Percentiles rank a stretch among this genome's conserved stretches.
Conservation (phyloP, 2,888 invertebrate genomes). For the Aplocera efformata region DNA sequence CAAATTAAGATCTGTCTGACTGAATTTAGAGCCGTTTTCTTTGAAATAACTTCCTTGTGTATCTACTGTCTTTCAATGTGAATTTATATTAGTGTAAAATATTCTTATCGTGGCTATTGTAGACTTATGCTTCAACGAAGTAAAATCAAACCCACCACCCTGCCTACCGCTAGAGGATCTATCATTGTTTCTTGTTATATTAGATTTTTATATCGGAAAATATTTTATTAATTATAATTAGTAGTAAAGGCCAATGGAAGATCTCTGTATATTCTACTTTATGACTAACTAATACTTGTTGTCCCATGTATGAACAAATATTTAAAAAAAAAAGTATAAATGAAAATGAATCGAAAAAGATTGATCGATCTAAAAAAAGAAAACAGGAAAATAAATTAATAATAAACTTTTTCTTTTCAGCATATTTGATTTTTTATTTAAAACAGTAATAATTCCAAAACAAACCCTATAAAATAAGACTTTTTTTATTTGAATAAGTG, state of each 20-base stretch:
- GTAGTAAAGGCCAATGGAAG: slow-evolving; percentile 8
- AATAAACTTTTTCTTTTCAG: slow-evolving; percentile 62
- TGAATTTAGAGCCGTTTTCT: too few relatives aligned
- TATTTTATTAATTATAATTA: slow-evolving; percentile 15
- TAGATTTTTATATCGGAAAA: slow-evolving; percentile 40
- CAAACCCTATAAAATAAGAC: too few relatives aligned
- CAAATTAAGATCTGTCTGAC: too few relatives aligned
- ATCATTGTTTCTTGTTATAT: slow-evolving; percentile 44
- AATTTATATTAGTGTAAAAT: too few relatives aligned
- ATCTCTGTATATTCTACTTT: slow-evolving; percentile 19
- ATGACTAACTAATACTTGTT: slow-evolving; percentile 11
- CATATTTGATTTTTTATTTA: slow-evolving; percentile 49
- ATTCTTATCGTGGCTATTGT: slow-evolving; percentile 10
- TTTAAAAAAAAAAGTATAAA: slow-evolving; percentile 28
- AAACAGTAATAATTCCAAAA: background rate
- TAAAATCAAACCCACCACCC: slow-evolving; percentile 50
- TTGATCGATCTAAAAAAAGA: slow-evolving; percentile 33
- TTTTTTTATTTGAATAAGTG: too few relatives aligned
- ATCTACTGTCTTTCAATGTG: too few relatives aligned
- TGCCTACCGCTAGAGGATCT: slow-evolving; percentile 59
- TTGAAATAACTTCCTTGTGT: too few relatives aligned
- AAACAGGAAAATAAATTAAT: slow-evolving; percentile 37
- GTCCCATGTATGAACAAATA: slow-evolving; percentile 21
- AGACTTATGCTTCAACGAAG: slow-evolving; percentile 17
- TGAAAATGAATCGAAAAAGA: slow-evolving; percentile 42